Percentiles rank a stretch among this genome's conserved stretches.
These are phyloP conservation scores for Mus spicilegus DNA, from an alignment of 2,113 vertebrate genomes.

Conservation along the genomic window DNA sequence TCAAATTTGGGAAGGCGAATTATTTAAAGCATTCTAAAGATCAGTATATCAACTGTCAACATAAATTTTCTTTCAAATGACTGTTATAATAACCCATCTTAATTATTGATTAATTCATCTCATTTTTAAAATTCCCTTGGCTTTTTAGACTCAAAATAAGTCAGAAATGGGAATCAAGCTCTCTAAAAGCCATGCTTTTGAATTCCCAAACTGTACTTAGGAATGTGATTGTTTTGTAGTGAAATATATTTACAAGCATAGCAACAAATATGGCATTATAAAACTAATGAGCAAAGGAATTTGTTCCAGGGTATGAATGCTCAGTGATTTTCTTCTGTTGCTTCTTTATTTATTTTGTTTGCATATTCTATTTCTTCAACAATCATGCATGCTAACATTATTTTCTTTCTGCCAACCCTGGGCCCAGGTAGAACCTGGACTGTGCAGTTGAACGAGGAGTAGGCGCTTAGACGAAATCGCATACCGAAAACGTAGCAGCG, in stretches of 20 bases:
- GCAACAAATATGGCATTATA: background rate
- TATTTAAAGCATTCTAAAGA: conserved; percentile 56
- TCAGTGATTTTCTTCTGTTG: background rate
- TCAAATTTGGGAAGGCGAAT: conserved; percentile 8
- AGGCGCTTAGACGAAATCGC: background rate
- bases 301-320: background rate
- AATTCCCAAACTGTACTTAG: background rate
- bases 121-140: conserved; percentile 66
- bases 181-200: conserved; percentile 41
- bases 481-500: background rate
- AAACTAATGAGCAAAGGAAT: background rate
- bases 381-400: background rate
- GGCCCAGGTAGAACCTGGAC: background rate
- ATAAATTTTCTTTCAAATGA: conserved; percentile 64
- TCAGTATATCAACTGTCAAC: conserved; percentile 45
- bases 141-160: conserved; percentile 52
- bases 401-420: background rate
- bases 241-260: background rate
- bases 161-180: background rate
- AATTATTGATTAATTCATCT: conserved; percentile 66
- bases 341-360: conserved; percentile 12
- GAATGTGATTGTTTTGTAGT: conserved; percentile 5
- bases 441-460: background rate
- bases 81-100: conserved; percentile 33
- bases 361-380: conserved; percentile 32